Conservation (phyloP, 2,888 invertebrate species). For the Agriopis leucophaearia region DNA sequence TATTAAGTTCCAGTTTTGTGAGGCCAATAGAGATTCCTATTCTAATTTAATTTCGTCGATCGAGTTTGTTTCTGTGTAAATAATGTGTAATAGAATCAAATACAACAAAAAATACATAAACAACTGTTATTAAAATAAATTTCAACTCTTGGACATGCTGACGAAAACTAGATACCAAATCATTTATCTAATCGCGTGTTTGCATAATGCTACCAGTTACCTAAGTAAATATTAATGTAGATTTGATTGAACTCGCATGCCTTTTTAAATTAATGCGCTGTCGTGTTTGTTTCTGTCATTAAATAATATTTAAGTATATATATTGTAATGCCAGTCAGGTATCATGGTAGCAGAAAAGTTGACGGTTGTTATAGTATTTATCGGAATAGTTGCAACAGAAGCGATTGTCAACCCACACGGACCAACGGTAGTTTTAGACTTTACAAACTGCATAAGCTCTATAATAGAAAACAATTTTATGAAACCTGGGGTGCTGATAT, state of each 20-base stretch:
- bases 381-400: conserved; percentile 36
- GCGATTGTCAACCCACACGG: conserved; percentile 61
- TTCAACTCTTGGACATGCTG: background rate
- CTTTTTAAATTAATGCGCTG: conserved; percentile 32
- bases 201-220: conserved; percentile 27
- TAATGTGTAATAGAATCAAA: too few relatives aligned
- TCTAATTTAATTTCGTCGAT: too few relatives aligned
- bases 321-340: conserved; percentile 17
- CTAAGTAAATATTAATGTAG: conserved; percentile 59
- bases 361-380: conserved; percentile 40
- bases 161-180: background rate
- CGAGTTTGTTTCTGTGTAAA: too few relatives aligned
- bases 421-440: conserved; percentile 65
- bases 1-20: too few relatives aligned
- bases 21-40: too few relatives aligned
- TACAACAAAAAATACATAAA: background rate
- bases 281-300: conserved; percentile 11
- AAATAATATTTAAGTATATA: conserved; percentile 24
- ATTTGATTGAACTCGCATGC: conserved; percentile 44
- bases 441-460: conserved; percentile 60
- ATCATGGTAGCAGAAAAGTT: conserved; percentile 37
- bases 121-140: background rate
- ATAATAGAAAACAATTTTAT: conserved; percentile 63
- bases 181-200: conserved; percentile 13
- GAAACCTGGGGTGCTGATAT: conserved; percentile 63